Conservation (phyloP, 2,113 vertebrate genomes). For the Larimichthys crocea region DNA sequence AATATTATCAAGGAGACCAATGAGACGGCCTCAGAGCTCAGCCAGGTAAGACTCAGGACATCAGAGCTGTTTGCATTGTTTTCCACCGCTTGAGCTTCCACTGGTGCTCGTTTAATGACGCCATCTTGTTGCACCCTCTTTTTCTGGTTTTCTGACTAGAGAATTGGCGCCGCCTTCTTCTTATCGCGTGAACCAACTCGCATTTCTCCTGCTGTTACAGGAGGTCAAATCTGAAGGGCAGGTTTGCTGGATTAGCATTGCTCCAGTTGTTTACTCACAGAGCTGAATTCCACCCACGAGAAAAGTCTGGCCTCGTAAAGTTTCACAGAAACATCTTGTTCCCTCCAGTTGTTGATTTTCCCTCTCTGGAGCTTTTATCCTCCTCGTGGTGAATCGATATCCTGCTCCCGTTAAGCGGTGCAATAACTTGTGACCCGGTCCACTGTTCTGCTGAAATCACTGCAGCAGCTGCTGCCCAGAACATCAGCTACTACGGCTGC, state of each 20-base stretch:
- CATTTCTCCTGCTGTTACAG: too few relatives aligned
- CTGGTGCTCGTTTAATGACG: too few relatives aligned
- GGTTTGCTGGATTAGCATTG: too few relatives aligned
- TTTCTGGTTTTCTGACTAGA: too few relatives aligned
- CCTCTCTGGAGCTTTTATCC: conserved; percentile 8
- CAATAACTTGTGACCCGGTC: conserved; percentile 36
- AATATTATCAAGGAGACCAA: conserved; percentile 64
- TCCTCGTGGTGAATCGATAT: conserved; percentile 38
- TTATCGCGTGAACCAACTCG: too few relatives aligned
- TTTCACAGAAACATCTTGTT: conserved; percentile 21
- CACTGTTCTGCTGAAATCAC: conserved; percentile 21
- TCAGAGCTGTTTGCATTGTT: too few relatives aligned
- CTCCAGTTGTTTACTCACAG: too few relatives aligned
- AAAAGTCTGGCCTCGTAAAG: not conserved
- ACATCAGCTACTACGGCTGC: conserved; percentile 3
- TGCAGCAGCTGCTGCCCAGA: conserved; percentile 52
- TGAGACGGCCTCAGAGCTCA: conserved; percentile 32
- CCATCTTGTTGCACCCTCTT: too few relatives aligned
- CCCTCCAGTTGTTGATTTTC: conserved; percentile 14
- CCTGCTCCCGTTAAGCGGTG: conserved; percentile 14
- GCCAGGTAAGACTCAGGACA: conserved; percentile 43
- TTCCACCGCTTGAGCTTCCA: too few relatives aligned
- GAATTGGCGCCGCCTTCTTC: too few relatives aligned
- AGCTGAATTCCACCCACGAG: not conserved
- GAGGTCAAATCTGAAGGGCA: too few relatives aligned